Percentiles rank a stretch among this genome's conserved stretches.
These are phyloP conservation scores for Aptenodytes patagonicus DNA, from an alignment of 2,113 vertebrate species.

Conservation along the genomic window DNA sequence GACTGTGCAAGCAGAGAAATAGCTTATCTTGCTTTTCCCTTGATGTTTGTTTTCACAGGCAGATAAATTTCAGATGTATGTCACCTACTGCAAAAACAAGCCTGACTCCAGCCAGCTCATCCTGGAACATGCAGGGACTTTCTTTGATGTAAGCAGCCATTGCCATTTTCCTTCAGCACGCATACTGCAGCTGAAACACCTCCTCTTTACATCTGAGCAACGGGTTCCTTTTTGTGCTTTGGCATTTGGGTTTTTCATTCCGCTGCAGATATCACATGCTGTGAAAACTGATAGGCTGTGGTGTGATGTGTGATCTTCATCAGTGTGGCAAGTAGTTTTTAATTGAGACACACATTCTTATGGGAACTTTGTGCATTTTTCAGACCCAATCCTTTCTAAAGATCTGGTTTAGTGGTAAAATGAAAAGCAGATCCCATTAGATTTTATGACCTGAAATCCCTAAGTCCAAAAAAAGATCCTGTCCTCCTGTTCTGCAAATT, in stretches of 20 bases:
- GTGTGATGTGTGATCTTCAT: neutral
- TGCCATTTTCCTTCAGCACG: neutral
- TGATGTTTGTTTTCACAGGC: constrained; percentile 81
- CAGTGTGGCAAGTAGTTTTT: neutral
- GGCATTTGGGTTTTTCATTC: neutral
- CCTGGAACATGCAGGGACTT: constrained; percentile 91
- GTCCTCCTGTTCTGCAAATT: neutral
- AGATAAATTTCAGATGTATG: constrained; percentile 99
- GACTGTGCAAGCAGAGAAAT: neutral
- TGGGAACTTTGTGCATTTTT: neutral
- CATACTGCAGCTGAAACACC: neutral
- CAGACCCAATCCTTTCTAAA: neutral
- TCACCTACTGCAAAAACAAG: constrained; percentile 99
- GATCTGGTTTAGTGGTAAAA: neutral
- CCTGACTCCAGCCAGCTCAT: constrained; percentile 98
- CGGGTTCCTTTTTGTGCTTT: neutral
- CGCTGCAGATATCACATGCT: neutral
- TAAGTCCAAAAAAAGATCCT: neutral
- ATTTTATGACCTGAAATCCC: neutral
- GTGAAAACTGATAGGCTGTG: neutral
- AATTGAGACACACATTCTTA: neutral
- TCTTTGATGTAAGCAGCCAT: constrained; percentile 91
- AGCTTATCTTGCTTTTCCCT: constrained; percentile 17
- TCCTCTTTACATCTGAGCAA: neutral
- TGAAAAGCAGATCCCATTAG: neutral